These are phyloP conservation scores for Aegypius monachus DNA, from an alignment of 2,113 vertebrate genomes.

Conservation along the genomic window DNA sequence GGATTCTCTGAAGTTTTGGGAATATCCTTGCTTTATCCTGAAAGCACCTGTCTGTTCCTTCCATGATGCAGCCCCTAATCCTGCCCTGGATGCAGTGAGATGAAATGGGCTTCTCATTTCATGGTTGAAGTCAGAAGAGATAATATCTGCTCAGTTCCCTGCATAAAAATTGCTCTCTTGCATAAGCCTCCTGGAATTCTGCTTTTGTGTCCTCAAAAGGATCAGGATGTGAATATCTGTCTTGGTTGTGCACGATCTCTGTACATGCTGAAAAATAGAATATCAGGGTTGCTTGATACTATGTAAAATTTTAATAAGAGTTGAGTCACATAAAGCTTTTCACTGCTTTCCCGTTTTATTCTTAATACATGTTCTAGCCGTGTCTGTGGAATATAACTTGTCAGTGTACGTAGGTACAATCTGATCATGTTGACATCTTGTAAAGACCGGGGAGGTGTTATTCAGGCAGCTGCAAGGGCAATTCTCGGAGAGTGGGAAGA, in stretches of 20 bases:
- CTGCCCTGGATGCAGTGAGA: slow-evolving; percentile 36
- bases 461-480: neutral
- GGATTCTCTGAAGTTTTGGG: slow-evolving; percentile 47
- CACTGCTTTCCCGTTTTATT: neutral
- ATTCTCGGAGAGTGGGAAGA: neutral
- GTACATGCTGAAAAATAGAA: neutral
- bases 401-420: neutral
- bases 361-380: neutral
- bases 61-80: slow-evolving; percentile 41
- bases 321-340: neutral
- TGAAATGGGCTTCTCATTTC: slow-evolving; percentile 69
- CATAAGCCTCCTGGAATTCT: slow-evolving; percentile 49
- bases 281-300: neutral
- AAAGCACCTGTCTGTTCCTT: slow-evolving; percentile 47
- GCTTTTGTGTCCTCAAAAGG: slow-evolving; percentile 7
- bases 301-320: neutral
- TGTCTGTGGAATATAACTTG: neutral
- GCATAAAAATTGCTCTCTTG: slow-evolving; percentile 54
- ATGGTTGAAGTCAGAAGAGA: slow-evolving; percentile 68
- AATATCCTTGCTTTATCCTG: slow-evolving; percentile 61
- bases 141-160: slow-evolving; percentile 44
- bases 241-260: neutral
- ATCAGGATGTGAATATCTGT: neutral
- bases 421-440: neutral
- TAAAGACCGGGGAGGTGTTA: neutral